phyloP scores from a whole-genome alignment of 2,888 invertebrate genomes.

The Ellobium chinense region DNA sequence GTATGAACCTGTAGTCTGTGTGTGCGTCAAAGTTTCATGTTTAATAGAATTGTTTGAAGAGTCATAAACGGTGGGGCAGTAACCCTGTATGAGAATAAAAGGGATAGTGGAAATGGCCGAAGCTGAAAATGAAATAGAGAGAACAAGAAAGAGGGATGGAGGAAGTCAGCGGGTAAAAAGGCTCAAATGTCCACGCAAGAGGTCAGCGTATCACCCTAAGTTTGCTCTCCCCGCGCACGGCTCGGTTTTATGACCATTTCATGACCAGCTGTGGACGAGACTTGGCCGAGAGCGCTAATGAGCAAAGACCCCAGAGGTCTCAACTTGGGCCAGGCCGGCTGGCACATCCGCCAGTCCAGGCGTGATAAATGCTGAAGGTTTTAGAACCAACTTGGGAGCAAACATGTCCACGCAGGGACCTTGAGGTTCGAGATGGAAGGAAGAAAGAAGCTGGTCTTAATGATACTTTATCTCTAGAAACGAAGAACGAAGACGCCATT shows the following conservation, averaged over 20 bases:
- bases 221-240: background rate
- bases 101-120: background rate
- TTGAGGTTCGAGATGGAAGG: background rate
- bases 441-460: background rate
- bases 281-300: conserved; percentile 8
- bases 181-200: too few species aligned
- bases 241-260: conserved; percentile 30
- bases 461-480: background rate
- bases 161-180: background rate
- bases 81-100: too few species aligned
- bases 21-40: too few species aligned
- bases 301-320: conserved; percentile 3
- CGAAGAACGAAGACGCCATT: background rate
- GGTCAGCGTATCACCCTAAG: conserved; percentile 14
- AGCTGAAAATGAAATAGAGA: background rate
- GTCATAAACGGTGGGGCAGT: too few species aligned
- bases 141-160: too few species aligned
- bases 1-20: too few species aligned
- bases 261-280: conserved; percentile 20
- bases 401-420: background rate
- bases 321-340: conserved; percentile 5
- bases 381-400: conserved; percentile 7
- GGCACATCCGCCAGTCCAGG: conserved; percentile 22
- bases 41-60: too few species aligned
- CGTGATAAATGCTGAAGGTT: conserved; percentile 32